phyloP scores from a whole-genome alignment of 2,113 vertebrate species.

The Otolemur garnettii region DNA sequence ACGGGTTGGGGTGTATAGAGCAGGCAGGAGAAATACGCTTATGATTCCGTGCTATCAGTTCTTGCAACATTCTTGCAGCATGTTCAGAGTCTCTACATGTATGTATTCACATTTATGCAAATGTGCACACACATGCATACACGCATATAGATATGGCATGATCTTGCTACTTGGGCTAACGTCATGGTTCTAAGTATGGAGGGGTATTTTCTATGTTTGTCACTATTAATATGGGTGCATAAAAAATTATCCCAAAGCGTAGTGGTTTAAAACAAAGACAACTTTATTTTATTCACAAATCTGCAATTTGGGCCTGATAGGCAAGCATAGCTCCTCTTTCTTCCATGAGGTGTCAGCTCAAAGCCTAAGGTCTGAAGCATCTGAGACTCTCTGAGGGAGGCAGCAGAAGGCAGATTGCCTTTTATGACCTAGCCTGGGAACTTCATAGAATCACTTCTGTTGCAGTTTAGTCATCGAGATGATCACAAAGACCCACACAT shows the following conservation, averaged over 20 bases:
- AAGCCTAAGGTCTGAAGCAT: not conserved
- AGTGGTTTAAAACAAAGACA: constrained; percentile 17
- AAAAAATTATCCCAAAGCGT: not conserved
- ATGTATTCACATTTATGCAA: not conserved
- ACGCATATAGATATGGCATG: not conserved
- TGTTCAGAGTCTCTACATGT: not conserved
- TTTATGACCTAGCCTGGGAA: not conserved
- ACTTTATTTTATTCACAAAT: constrained; percentile 25
- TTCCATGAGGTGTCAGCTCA: not conserved
- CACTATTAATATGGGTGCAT: not conserved
- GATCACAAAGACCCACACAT: not conserved
- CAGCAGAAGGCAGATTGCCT: not conserved
- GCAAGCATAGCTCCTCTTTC: not conserved
- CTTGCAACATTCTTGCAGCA: not conserved
- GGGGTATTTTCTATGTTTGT: not conserved
- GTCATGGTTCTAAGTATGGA: not conserved
- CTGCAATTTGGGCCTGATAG: not conserved
- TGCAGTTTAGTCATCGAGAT: not conserved
- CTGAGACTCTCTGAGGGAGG: not conserved
- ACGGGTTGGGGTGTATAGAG: accelerated
- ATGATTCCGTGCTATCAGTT: not conserved
- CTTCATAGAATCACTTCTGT: not conserved
- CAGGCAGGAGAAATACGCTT: not conserved
- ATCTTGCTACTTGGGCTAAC: not conserved
- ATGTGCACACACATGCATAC: not conserved